Base-by-base conservation (phyloP, 2,797 vertebrate genomes). In the Triplophysa yarkandensis region DNA sequence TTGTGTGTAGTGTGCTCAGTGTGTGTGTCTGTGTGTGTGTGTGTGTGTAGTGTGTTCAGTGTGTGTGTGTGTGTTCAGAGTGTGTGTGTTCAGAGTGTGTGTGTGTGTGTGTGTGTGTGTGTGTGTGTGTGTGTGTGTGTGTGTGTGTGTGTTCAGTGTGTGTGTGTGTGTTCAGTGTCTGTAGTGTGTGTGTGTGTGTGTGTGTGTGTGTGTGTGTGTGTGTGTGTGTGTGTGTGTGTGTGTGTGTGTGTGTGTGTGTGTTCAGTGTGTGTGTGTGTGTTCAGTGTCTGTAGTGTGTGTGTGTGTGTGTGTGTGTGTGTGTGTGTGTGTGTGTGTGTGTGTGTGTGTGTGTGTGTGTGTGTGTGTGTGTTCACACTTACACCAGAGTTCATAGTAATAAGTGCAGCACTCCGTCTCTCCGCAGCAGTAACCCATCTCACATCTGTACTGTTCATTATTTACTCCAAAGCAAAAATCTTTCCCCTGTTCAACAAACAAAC, bases 361-460 rank as follows among this genome's bases (percentile, higher is more conserved):
- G 9, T 6, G 7, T 43, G 17, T 71, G 30, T n/a, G 34, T 19
- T 41, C 8, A 74, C 19, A 90, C 93, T 87, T 90, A 94, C 93
- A 94, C 93, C 93, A 94, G 19, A 94, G 90, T 76, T 94, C 93
- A 11, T 94, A 94, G 86, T 94, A 94, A 83, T 94, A 94, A 34
- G 92, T 94, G 87, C 93, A 94, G 85, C 93, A 94, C 71, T 93
- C 91, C 0, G 92, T 93, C 81, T 93, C 92, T n/a, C 93, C 92
- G 34, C 93, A 94, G 83, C 93, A 94, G 87, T 94, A 93, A 0
- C 93, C 93, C 91, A 93, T 94, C 80, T 94, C 93, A 83, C 93
- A 94, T 76, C 89, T 89, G 81, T 94, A 93, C 79, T 93, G 90
- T 32, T 94, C 91, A 87, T 93, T 92, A 83, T 93, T 93, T 76